A percentile compares a stretch with the other conserved stretches of the same genome.
Conservation (phyloP, 2,888 invertebrate species). For the Clitarchus hookeri region DNA sequence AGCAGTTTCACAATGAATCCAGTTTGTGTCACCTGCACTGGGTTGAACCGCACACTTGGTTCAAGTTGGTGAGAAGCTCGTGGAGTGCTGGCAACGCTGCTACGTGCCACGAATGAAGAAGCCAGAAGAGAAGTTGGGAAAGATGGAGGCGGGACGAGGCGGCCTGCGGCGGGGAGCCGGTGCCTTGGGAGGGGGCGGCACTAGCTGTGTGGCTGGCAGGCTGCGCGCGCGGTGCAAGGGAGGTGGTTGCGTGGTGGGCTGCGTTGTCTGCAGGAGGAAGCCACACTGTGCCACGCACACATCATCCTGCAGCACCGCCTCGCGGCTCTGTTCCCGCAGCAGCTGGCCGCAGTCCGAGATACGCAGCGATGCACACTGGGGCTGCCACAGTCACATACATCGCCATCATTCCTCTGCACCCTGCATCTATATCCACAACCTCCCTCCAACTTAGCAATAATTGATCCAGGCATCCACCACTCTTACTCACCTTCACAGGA, state of each 20-base stretch:
- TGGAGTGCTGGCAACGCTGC: background rate
- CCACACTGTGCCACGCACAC: slow-evolving; percentile 92
- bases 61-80: too few relatives aligned
- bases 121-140: background rate
- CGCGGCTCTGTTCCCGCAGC: slow-evolving; percentile 79
- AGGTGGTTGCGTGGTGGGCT: slow-evolving; percentile 21
- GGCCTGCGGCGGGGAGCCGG: slow-evolving; percentile 11
- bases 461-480: too few relatives aligned
- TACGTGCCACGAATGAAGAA: background rate
- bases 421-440: too few relatives aligned
- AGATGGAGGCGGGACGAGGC: background rate
- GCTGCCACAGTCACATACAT: slow-evolving; percentile 60
- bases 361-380: slow-evolving; percentile 84
- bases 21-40: too few relatives aligned
- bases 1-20: too few relatives aligned
- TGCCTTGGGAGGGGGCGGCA: slow-evolving; percentile 38
- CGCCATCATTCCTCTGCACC: slow-evolving; percentile 27
- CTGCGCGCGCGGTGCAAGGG: slow-evolving; percentile 28
- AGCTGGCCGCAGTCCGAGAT: slow-evolving; percentile 86
- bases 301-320: slow-evolving; percentile 80
- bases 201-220: slow-evolving; percentile 34
- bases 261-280: slow-evolving; percentile 60
- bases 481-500: too few relatives aligned
- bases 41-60: too few relatives aligned
- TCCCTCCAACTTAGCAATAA: too few relatives aligned